Conservation (phyloP, 2,113 vertebrate genomes). For the Megaleporinus macrocephalus region DNA sequence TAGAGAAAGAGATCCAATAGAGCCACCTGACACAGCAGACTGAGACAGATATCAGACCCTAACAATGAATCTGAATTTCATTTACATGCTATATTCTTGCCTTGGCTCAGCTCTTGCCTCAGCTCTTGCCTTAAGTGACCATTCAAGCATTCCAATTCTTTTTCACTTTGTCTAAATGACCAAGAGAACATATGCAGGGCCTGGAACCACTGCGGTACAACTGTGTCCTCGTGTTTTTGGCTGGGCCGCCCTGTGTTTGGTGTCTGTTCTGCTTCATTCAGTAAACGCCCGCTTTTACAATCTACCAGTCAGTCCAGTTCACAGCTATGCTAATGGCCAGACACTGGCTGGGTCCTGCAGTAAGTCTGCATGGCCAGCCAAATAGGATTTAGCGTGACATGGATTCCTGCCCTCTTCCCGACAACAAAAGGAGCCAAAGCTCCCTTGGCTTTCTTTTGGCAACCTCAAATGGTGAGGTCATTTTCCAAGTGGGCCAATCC, state of each 20-base stretch:
- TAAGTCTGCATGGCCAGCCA: constrained; percentile 51
- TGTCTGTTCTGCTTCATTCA: constrained; percentile 50
- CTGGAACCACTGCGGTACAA: constrained; percentile 43
- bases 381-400: constrained; percentile 59
- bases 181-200: constrained; percentile 64
- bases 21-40: not conserved
- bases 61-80: constrained; percentile 46
- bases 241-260: constrained; percentile 51
- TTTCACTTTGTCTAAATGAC: constrained; percentile 60
- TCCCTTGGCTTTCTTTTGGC: constrained; percentile 50
- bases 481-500: constrained; percentile 39
- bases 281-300: constrained; percentile 26
- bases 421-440: constrained; percentile 49
- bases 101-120: constrained; percentile 40
- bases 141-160: constrained; percentile 49
- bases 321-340: constrained; percentile 43
- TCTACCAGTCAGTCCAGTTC: constrained; percentile 37
- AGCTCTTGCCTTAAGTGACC: constrained; percentile 57
- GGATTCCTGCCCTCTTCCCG: constrained; percentile 46
- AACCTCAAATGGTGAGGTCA: constrained; percentile 58
- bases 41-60: not conserved
- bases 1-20: not conserved
- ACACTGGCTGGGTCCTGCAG: constrained; percentile 33
- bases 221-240: constrained; percentile 36
- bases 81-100: constrained; percentile 55